Conservation (phyloP, 1,140 invertebrate genomes). For the Lordiphosa collinella region DNA sequence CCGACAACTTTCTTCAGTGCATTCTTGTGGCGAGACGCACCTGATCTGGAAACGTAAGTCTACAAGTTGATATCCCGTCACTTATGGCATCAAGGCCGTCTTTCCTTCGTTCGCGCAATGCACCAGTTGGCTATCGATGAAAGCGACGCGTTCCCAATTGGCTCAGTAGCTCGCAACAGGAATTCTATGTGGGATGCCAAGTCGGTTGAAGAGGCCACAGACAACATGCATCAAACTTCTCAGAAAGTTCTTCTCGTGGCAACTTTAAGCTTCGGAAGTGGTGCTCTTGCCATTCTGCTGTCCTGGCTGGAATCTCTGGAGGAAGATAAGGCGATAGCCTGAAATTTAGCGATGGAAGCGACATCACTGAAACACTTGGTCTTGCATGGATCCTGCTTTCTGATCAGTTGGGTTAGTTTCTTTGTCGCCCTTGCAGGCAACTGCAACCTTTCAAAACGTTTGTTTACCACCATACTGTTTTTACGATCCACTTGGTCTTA, state of each 20-base stretch:
- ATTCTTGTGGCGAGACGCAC: constrained; percentile 79
- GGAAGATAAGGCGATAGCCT: not conserved
- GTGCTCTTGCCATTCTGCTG: not conserved
- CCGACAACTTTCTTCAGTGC: constrained; percentile 71
- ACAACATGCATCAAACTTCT: too few species aligned
- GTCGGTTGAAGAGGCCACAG: too few species aligned
- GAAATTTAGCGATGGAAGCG: not conserved
- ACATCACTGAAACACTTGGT: not conserved
- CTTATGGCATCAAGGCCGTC: constrained; percentile 26
- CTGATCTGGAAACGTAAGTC: constrained; percentile 25
- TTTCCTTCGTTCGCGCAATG: constrained; percentile 51
- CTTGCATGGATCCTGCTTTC: not conserved
- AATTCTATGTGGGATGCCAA: too few species aligned
- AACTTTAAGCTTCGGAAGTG: too few species aligned
- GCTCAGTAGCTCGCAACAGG: not conserved
- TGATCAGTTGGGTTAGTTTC: too few species aligned
- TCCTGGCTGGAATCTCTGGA: not conserved
- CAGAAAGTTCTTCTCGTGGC: too few species aligned
- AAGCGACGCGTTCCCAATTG: too few species aligned
- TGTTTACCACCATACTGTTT: too few species aligned
- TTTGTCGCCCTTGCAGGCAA: too few species aligned
- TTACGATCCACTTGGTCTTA: too few species aligned
- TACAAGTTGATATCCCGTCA: constrained; percentile 24
- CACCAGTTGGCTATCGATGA: constrained; percentile 51
- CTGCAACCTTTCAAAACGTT: too few species aligned